phyloP scores from a whole-genome alignment of 1,140 invertebrate species.

The Caenorhabditis remanei region DNA sequence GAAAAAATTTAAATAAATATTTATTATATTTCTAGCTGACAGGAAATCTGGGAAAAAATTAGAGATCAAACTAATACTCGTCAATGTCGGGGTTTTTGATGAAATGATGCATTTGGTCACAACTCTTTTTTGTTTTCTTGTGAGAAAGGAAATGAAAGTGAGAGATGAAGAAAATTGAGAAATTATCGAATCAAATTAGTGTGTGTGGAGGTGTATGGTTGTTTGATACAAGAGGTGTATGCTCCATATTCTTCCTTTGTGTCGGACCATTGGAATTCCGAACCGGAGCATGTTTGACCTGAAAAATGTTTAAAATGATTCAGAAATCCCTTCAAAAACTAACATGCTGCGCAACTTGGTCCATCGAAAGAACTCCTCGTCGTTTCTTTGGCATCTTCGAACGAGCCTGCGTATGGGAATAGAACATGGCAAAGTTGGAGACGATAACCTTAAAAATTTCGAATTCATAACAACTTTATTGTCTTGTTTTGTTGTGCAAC shows the following conservation, averaged over 20 bases:
- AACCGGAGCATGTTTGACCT: conserved; percentile 67
- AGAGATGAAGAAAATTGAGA: not conserved
- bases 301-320: conserved; percentile 1
- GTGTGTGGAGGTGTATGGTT: conserved; percentile 60
- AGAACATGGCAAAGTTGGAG: conserved; percentile 99
- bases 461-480: conserved; percentile 36
- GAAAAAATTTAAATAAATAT: conserved; percentile 7
- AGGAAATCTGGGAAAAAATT: conserved; percentile 17
- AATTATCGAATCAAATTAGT: conserved; percentile 56
- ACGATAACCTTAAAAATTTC: conserved; percentile 88
- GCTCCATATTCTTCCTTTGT: conserved; percentile 58
- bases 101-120: conserved; percentile 57
- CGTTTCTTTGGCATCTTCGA: conserved; percentile 78
- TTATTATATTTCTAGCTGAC: conserved; percentile 5
- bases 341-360: conserved; percentile 67
- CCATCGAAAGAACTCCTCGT: conserved; percentile 74
- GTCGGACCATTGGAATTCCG: conserved; percentile 60
- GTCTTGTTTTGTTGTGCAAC: not conserved
- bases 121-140: conserved; percentile 12
- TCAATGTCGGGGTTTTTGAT: conserved; percentile 29
- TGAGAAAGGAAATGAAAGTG: not conserved
- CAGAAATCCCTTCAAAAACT: not conserved
- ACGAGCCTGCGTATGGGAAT: conserved; percentile 91
- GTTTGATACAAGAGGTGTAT: conserved; percentile 53
- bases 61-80: conserved; percentile 31